These are phyloP conservation scores for Rhingia campestris DNA, from an alignment of 2,888 invertebrate genomes.

Conservation along the genomic window DNA sequence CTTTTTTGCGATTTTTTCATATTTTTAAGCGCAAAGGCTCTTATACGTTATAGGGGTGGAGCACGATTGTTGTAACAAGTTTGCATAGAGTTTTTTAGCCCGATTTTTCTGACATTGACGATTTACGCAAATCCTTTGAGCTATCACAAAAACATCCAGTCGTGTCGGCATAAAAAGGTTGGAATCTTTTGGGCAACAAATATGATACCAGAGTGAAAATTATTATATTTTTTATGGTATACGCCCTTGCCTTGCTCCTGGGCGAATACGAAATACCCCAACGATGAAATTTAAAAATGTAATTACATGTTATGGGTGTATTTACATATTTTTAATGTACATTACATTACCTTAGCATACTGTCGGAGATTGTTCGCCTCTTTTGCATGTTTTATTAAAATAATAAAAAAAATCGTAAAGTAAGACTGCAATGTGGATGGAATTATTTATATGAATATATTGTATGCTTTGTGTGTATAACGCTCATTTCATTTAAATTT, in stretches of 20 bases:
- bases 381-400: slow-evolving; percentile 7
- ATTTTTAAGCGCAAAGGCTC: neutral
- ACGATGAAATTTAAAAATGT: slow-evolving; percentile 34
- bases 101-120: slow-evolving; percentile 27
- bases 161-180: neutral
- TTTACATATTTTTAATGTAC: slow-evolving; percentile 44
- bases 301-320: slow-evolving; percentile 47
- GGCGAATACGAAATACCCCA: neutral
- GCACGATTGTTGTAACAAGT: neutral
- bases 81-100: slow-evolving; percentile 6
- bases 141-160: slow-evolving; percentile 24
- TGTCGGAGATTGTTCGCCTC: neutral
- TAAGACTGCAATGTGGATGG: too few species aligned
- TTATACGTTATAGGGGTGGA: neutral
- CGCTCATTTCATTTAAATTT: too few species aligned
- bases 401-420: neutral
- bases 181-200: slow-evolving; percentile 8
- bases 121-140: slow-evolving; percentile 46
- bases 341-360: slow-evolving; percentile 16
- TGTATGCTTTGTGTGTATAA: too few species aligned
- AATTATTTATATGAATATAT: too few species aligned
- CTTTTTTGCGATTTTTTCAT: neutral
- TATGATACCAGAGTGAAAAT: neutral
- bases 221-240: neutral
- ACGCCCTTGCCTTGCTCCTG: neutral